Evolutionary conservation across 2,888 invertebrate genomes (phyloP).

Genomic region (Trachelus tabidus): DNA sequence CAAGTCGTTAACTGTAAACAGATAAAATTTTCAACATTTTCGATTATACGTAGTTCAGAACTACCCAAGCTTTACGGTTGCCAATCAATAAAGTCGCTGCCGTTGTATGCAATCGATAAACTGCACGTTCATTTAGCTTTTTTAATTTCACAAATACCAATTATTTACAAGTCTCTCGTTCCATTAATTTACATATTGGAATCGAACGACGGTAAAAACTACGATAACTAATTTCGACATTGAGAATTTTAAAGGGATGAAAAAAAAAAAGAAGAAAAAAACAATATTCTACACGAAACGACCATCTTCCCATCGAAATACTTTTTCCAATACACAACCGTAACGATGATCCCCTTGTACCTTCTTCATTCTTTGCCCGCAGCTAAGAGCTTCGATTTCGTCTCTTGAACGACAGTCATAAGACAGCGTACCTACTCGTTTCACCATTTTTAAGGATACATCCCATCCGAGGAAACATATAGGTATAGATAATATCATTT

Average conservation of each 20-base stretch:
- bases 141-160: neutral
- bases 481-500: neutral
- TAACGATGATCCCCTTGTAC: neutral
- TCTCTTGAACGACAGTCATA: neutral
- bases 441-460: neutral
- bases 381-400: neutral
- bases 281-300: neutral
- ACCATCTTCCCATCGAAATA: neutral
- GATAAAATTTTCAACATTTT: neutral
- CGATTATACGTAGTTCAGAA: neutral
- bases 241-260: neutral
- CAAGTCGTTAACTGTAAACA: neutral
- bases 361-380: neutral
- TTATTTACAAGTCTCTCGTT: neutral
- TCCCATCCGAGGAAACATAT: neutral
- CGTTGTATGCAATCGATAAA: neutral
- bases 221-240: neutral
- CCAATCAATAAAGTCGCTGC: neutral
- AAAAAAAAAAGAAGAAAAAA: neutral
- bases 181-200: neutral
- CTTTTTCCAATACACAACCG: neutral
- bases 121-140: neutral
- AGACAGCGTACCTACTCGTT: neutral
- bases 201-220: neutral
- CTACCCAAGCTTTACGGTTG: neutral